Conservation (phyloP, 2,797 vertebrate species). For the Peromyscus nudipes region DNA sequence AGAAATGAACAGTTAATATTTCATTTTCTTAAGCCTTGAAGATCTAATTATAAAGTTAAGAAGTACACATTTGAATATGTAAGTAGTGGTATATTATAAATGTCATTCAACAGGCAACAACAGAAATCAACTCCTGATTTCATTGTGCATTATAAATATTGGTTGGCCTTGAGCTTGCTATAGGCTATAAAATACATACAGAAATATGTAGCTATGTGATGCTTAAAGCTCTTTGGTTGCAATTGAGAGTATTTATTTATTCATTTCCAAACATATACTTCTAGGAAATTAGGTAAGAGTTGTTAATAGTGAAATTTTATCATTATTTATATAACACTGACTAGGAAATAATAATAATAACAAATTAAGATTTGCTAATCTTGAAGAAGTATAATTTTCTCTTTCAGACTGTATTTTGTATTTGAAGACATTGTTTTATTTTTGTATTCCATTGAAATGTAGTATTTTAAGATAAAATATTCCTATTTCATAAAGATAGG, state of each 20-base stretch:
- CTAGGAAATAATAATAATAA: not conserved
- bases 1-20: conserved; percentile 48
- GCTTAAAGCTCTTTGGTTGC: not conserved
- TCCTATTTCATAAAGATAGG: not conserved
- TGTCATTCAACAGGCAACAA: conserved; percentile 31
- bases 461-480: not conserved
- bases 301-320: not conserved
- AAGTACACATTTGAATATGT: conserved; percentile 33
- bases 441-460: not conserved
- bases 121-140: conserved; percentile 53
- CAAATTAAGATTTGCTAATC: not conserved
- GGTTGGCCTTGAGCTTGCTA: not conserved
- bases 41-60: conserved; percentile 53
- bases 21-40: conserved; percentile 49
- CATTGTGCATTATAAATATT: not conserved
- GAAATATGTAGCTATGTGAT: not conserved
- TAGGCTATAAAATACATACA: not conserved
- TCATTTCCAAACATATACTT: not conserved
- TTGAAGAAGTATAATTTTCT: not conserved
- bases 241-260: not conserved
- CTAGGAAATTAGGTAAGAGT: not conserved
- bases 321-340: not conserved
- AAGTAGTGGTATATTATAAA: conserved; percentile 49
- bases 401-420: not conserved
- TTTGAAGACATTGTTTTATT: not conserved